Conservation (phyloP, 1,140 invertebrate species). For the Rhopalosiphum padi region DNA sequence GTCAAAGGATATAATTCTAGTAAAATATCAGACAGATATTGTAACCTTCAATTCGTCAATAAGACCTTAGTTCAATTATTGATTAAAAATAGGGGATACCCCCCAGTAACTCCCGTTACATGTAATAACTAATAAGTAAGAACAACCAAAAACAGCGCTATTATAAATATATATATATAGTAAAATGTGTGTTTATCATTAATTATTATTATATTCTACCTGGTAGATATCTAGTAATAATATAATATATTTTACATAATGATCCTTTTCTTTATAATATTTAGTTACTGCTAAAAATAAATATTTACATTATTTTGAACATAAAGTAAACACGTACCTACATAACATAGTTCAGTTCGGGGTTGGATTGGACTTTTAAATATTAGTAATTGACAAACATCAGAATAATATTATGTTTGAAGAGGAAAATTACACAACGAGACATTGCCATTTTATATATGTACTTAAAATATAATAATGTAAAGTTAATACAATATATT, state of each 20-base stretch:
- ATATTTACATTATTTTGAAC: background rate
- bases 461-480: background rate
- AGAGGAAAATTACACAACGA: background rate
- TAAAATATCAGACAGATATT: background rate
- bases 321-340: background rate
- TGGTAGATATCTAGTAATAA: background rate
- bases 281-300: background rate
- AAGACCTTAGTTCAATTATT: background rate
- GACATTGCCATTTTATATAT: too few species aligned
- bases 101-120: background rate
- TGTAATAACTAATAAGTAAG: background rate
- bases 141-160: background rate
- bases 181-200: background rate
- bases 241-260: background rate
- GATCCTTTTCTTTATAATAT: background rate
- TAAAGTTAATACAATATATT: background rate
- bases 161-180: background rate
- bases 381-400: background rate
- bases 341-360: background rate
- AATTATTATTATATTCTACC: background rate
- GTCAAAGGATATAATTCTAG: background rate
- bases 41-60: background rate
- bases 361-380: background rate
- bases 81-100: background rate
- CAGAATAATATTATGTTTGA: slow-evolving; percentile 1